Base-by-base conservation (phyloP, 2,888 invertebrate species). In the Callinectes sapidus region DNA sequence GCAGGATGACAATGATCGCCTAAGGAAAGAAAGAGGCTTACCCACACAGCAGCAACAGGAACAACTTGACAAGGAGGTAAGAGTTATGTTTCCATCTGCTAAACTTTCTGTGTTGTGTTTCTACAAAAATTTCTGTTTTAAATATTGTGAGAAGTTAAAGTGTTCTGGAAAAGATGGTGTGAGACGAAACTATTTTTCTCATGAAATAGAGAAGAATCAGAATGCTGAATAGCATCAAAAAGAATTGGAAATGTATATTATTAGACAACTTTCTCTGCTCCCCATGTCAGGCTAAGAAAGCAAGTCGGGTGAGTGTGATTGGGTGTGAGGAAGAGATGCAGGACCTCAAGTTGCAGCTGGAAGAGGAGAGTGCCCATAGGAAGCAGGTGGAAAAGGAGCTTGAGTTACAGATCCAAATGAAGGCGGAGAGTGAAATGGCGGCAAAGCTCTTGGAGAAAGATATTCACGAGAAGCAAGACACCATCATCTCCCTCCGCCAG, bases 391-490 rank as follows among this genome's bases (percentile, higher is more conserved):
- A 99, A 95, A 98, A 98, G 95, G 99, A 99, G 96, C 96, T 99
- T 91, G 98, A 98, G 95, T 96, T 98, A 95, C 98, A 98, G 97
- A 97, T 98, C 95, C 98, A 98, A 95, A 97, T 99, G 95, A 98
- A 98, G 96, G 98, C 98, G 39, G 99, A 99, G 96, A 98, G 98
- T 97, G 99, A 99, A 96, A 98, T 98, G 95, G 99, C 99, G 10
- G 98, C 99, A 98, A 98, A 98, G 96, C 96, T 99, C 92, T 96
- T 99, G 95, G 99, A 99, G 96, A 99, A 99, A 96, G 99, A 99
- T 96, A 98, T 99, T 95, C 99, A 99, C 95, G 99, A 99, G 96
- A 99, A 99, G 96, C 99, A 99, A 96, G 99, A 99, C 96, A 98
- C 98, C 5, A 98, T 99, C 95, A 97, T 98, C 95, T 98, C 98